phyloP scores from a whole-genome alignment of 1,140 invertebrate genomes.

The Trichonephila inaurata region DNA sequence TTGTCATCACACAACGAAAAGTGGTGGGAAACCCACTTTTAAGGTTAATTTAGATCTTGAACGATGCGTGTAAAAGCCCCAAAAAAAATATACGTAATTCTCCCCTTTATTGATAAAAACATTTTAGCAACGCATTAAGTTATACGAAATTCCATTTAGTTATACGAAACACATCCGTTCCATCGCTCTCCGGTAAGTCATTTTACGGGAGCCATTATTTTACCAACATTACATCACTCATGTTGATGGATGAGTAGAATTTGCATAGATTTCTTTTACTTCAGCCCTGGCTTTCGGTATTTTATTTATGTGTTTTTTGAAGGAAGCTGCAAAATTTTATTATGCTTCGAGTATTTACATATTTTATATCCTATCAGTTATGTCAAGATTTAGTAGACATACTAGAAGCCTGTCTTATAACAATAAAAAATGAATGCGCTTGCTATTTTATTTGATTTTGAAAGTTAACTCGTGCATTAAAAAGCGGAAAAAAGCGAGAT shows the following conservation, averaged over 20 bases:
- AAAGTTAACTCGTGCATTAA: conserved; percentile 50
- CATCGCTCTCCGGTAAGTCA: conserved; percentile 24
- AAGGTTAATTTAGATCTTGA: neutral
- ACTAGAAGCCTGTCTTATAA: neutral
- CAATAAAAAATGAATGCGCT: neutral
- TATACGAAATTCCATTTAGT: conserved; percentile 38
- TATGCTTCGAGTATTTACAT: conserved; percentile 58
- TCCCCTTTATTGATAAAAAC: conserved; percentile 26
- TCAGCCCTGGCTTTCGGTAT: neutral
- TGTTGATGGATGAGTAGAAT: conserved; percentile 21
- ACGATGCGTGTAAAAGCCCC: neutral
- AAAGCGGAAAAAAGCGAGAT: neutral
- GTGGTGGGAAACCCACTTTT: too few species aligned
- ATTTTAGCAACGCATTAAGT: conserved; percentile 18
- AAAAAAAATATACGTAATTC: neutral
- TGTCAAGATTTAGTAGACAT: conserved; percentile 57
- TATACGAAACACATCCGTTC: conserved; percentile 31
- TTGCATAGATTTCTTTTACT: conserved; percentile 56
- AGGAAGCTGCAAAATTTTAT: conserved; percentile 50
- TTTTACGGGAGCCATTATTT: conserved; percentile 58
- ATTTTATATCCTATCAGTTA: conserved; percentile 60
- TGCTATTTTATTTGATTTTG: conserved; percentile 56
- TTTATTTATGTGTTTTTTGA: conserved; percentile 42
- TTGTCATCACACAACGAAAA: too few species aligned
- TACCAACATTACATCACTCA: conserved; percentile 47